Evolutionary conservation across 2,797 vertebrate genomes (phyloP), one percentile per base, ranked within the genome.

Genomic region (Margarornis squamiger): DNA sequence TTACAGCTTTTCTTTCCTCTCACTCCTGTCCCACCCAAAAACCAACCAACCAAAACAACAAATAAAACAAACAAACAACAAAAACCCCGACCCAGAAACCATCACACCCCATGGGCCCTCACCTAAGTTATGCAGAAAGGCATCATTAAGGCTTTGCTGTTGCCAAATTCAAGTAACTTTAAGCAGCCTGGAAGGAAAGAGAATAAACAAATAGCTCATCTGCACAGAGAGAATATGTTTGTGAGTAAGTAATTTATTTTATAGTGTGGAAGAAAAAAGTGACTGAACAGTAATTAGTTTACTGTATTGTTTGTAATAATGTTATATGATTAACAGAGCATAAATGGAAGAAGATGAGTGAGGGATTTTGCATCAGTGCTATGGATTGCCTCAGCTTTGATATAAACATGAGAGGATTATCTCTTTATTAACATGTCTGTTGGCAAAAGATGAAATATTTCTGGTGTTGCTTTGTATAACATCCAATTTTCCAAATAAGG

Each of bases 371-470:
- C n/a, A 36, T 80, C 83, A 80, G 55, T 63, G 29, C 43, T 74
- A 30, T 83, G 74, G 73, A 90, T 90, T 94, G 76, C 68, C 38
- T 80, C 61, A 88, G 65, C 61, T 90, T 79, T 82, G 43, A 24
- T 91, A 83, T 36, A 86, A 92, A 82, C 49, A 55, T 57, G 74
- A 83, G 78, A 92, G 86, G 80, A 89, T 93, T 91, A 80, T 86
- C 43, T 95, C 75, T 80, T 78, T 86, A 88, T 94, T 92, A 92
- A 92, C 65, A 46, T 3, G 58, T 72, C 30, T 76, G 22, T 65
- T 95, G 77, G 67, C 77, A 95, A 91, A 78, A 85, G 59, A 82
- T 88, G 55, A 95, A 94, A 74, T 87, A 34, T 61, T 85, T 59
- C 38, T 89, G 23, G 30, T 49, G 52, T 76, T 93, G 62, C 39